Evolutionary conservation across 1,140 invertebrate species (phyloP), one percentile per base, ranked within the genome.

Genomic region (Dreissena polymorpha): DNA sequence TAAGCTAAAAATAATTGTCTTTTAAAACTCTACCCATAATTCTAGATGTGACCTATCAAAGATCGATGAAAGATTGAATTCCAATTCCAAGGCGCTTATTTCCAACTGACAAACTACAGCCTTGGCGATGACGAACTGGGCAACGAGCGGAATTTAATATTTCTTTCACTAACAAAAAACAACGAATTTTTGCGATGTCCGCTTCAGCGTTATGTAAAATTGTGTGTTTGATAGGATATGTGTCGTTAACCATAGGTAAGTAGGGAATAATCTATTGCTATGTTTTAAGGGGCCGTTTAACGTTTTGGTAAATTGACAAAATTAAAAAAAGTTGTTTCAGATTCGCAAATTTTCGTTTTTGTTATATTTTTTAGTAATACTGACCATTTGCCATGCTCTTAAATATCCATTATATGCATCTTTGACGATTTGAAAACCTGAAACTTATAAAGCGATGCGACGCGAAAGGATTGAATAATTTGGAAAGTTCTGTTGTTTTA

Each of bases 1-100:
- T 70, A 57, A 10, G 50, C 71, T 73, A 73, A 55, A 73, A 57
- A 73, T 73, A 73, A 73, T 55, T 73, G 23, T 73, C 71, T 60
- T 73, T 73, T 73, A 73, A 71, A 21, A 29, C 71, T 27, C 27
- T 55, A 55, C n/a, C 71, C 23, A 73, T 50, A 57, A 60, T 60
- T 73, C 71, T 29, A 71, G 18, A 23, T 73, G 50, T 55, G 50
- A 73, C 51, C 57, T 21, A 73, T 73, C 71, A 39, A 55, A 73
- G 27, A 73, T 73, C 71, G 53, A 73, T 73, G 50, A 57, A 39
- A 23, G 57, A 73, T 23, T 57, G 50, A 55, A 51, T 60, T 6
- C 16, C 10, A 60, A 18, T 18, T 51, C 16, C 71, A 25, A 14
- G 21, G 21, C 51, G 53, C 18, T 50, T 27, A 25, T 55, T 23